phyloP scores from a whole-genome alignment of 2,113 vertebrate genomes.

The Sebastes fasciatus region DNA sequence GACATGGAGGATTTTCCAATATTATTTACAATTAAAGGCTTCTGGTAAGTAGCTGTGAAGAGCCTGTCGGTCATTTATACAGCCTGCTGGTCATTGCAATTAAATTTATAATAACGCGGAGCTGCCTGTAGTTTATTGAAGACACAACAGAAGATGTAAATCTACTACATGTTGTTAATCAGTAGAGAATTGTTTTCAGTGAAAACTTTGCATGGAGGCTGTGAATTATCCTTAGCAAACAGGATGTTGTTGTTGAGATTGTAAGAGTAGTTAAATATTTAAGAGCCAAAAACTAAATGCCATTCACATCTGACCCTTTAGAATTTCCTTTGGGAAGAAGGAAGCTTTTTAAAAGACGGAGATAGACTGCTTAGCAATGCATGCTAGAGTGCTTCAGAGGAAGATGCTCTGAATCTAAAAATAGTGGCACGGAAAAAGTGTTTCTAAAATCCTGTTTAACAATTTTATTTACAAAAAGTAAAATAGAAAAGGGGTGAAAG shows the following conservation, averaged over 20 bases:
- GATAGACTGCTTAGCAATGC: background rate
- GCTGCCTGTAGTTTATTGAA: constrained; percentile 28
- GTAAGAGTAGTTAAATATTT: background rate
- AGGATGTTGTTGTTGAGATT: background rate
- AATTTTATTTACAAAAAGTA: background rate
- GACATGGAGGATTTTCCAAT: constrained; percentile 1
- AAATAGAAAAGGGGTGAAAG: background rate
- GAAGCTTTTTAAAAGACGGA: too few relatives aligned
- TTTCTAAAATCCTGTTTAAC: background rate
- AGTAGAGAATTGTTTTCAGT: background rate
- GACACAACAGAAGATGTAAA: background rate
- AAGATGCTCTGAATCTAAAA: background rate
- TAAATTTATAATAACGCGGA: constrained; percentile 29
- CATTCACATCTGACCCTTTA: background rate
- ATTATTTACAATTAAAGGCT: constrained; percentile 26
- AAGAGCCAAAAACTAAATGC: background rate
- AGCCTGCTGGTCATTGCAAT: constrained; percentile 38
- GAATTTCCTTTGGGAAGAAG: background rate
- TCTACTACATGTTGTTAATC: background rate
- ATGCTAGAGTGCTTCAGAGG: too few relatives aligned
- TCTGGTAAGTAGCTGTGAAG: constrained; percentile 17
- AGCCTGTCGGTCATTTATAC: constrained; percentile 21
- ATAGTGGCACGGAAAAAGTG: background rate
- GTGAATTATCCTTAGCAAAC: background rate
- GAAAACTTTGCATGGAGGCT: background rate